phyloP scores from a whole-genome alignment of 1,140 invertebrate genomes.

The Myzus persicae region DNA sequence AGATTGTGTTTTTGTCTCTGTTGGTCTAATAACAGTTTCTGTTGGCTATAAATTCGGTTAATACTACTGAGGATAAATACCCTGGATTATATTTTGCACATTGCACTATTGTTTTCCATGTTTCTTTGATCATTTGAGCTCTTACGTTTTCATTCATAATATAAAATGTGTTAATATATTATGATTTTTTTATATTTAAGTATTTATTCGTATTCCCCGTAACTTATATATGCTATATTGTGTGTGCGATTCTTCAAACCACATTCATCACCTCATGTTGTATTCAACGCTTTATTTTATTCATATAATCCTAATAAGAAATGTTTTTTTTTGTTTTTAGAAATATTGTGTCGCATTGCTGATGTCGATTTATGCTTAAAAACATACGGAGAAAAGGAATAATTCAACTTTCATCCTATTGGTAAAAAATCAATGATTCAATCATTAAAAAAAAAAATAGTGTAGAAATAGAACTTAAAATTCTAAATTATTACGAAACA shows the following conservation, averaged over 20 bases:
- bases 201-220: neutral
- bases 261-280: no score
- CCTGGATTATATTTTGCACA: no score
- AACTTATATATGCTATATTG: neutral
- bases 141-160: neutral
- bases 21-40: no score
- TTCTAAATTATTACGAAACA: no score
- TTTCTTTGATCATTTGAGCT: neutral
- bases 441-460: no score
- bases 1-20: no score
- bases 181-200: neutral
- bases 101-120: neutral
- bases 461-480: no score
- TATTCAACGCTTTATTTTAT: neutral
- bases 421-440: no score
- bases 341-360: neutral
- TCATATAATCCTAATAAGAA: neutral
- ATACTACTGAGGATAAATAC: neutral
- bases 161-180: neutral
- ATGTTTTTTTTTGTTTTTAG: neutral
- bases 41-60: no score
- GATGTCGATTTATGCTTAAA: neutral
- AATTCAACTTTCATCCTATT: no score
- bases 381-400: no score
- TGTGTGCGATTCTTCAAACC: neutral